Evolutionary conservation across 23 tunicate species (phyloP).

Genomic region (Trididemnum clinides): DNA sequence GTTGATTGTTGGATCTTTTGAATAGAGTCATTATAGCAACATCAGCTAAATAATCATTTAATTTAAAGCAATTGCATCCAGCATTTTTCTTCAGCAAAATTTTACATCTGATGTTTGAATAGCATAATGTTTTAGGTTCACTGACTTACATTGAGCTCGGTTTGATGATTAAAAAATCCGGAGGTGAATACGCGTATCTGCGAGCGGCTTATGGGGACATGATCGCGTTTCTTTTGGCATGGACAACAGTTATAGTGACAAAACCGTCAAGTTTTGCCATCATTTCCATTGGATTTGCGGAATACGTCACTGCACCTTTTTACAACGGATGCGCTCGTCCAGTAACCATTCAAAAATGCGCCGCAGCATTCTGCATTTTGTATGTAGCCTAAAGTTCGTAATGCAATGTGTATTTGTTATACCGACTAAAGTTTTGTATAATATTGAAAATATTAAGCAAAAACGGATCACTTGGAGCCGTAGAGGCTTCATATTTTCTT

Average conservation of each 20-base stretch:
- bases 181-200: conserved; percentile 91
- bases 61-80: too few species aligned
- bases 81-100: too few species aligned
- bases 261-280: conserved; percentile 95
- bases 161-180: conserved; percentile 79
- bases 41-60: too few species aligned
- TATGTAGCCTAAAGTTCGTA: too few species aligned
- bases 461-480: too few species aligned
- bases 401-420: too few species aligned
- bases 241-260: conserved; percentile 85
- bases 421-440: too few species aligned
- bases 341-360: conserved; percentile 67
- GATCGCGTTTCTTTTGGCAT: conserved; percentile 82
- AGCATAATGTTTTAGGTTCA: conserved; percentile 68
- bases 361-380: conserved; percentile 86
- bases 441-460: too few species aligned
- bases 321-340: conserved; percentile 93
- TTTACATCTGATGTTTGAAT: too few species aligned
- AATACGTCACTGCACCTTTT: conserved; percentile 93
- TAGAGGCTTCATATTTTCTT: too few species aligned
- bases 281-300: conserved; percentile 87
- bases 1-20: too few species aligned
- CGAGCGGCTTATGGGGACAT: conserved; percentile 80
- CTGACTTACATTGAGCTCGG: conserved; percentile 91
- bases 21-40: too few species aligned